Percentiles rank a stretch among this genome's conserved stretches.
Conservation (phyloP, 2,113 vertebrate genomes). For the Aplodontia rufa region DNA sequence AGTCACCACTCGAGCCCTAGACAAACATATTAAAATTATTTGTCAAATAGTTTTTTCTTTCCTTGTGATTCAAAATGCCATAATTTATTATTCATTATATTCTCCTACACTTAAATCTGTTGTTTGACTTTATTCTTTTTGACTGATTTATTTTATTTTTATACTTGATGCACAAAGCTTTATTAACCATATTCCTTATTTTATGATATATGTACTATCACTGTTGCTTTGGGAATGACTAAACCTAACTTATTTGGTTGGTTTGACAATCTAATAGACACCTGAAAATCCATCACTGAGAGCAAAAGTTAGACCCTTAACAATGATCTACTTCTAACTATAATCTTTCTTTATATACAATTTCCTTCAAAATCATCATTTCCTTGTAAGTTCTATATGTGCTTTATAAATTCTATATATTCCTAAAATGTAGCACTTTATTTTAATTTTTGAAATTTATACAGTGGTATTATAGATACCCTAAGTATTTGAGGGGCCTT, state of each 20-base stretch:
- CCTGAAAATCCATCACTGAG: background rate
- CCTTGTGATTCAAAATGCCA: background rate
- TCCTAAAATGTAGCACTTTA: background rate
- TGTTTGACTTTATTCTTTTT: background rate
- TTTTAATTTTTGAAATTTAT: background rate
- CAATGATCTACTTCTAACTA: background rate
- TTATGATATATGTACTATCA: background rate
- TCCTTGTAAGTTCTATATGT: background rate
- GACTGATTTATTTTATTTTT: background rate
- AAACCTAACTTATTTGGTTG: slow-evolving; percentile 22
- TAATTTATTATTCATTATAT: background rate
- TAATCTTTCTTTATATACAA: background rate
- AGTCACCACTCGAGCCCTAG: too few species aligned
- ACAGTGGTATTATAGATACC: background rate
- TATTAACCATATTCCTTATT: background rate
- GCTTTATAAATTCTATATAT: background rate
- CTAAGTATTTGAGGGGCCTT: background rate
- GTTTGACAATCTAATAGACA: slow-evolving; percentile 13
- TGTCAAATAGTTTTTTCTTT: background rate
- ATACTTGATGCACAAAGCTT: background rate
- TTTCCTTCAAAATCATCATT: background rate
- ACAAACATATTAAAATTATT: background rate
- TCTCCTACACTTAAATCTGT: background rate
- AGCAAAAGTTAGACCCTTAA: background rate
- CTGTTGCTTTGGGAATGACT: background rate